Percentiles rank a stretch among this genome's conserved stretches.
These are phyloP conservation scores for Itoplectis maculator DNA, from an alignment of 2,888 invertebrate species.

Conservation along the genomic window DNA sequence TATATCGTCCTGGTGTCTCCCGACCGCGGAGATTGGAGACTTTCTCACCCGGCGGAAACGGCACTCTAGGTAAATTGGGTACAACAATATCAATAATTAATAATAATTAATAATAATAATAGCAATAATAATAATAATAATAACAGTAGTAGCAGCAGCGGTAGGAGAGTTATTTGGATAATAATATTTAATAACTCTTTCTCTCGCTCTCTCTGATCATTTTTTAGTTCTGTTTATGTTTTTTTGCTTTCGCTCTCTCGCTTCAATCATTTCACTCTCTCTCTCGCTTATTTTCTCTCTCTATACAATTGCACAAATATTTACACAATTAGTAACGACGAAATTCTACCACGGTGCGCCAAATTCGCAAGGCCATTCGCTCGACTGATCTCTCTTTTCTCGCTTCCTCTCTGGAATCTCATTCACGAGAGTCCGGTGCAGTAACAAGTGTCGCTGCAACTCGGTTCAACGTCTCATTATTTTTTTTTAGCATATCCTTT, in stretches of 20 bases:
- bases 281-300: constrained; percentile 68
- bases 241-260: constrained; percentile 62
- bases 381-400: constrained; percentile 1
- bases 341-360: constrained; percentile 73
- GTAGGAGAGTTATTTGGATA: constrained; percentile 53
- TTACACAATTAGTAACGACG: constrained; percentile 82
- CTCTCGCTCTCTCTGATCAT: constrained; percentile 31
- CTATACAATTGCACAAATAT: constrained; percentile 84
- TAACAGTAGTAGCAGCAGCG: constrained; percentile 56
- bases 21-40: constrained; percentile 58
- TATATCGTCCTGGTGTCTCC: constrained; percentile 52
- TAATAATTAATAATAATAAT: constrained; percentile 69
- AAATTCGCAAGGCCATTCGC: constrained; percentile 51
- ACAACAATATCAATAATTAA: constrained; percentile 69
- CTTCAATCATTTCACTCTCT: constrained; percentile 52
- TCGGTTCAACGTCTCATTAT: constrained; percentile 39
- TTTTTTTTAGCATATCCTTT: constrained; percentile 54
- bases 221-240: constrained; percentile 44
- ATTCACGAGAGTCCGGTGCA: constrained; percentile 39
- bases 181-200: constrained; percentile 50
- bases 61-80: constrained; percentile 70
- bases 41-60: constrained; percentile 65
- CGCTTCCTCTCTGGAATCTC: constrained; percentile 61
- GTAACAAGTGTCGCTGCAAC: constrained; percentile 35
- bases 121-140: constrained; percentile 58